A percentile compares a stretch with the other conserved stretches of the same genome.
These are phyloP conservation scores for Melanotaenia nigrans DNA, from an alignment of 2,797 vertebrate genomes.

Conservation along the genomic window DNA sequence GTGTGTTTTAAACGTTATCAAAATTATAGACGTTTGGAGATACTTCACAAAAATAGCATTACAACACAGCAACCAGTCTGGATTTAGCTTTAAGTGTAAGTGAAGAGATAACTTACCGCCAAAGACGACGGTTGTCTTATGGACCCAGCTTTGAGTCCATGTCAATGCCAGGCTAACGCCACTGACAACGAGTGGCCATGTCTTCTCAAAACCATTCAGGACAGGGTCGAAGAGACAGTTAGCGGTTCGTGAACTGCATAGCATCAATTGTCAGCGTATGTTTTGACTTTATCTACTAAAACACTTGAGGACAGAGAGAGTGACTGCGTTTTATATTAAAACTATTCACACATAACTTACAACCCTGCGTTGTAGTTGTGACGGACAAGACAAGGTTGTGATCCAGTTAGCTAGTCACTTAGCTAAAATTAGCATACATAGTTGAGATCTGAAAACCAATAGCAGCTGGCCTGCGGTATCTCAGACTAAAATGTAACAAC, in stretches of 20 bases:
- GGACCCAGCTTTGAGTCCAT: slow-evolving; percentile 20
- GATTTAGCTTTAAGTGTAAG: background rate
- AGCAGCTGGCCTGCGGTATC: background rate
- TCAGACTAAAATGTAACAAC: background rate
- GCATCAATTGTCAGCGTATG: background rate
- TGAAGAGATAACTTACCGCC: slow-evolving; percentile 27
- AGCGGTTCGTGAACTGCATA: background rate
- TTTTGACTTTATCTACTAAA: background rate
- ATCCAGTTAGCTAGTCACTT: slow-evolving; percentile 42
- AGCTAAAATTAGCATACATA: slow-evolving; percentile 46
- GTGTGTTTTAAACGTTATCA: too few species aligned
- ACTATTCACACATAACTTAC: too few species aligned
- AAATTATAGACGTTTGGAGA: too few species aligned
- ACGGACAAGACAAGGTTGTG: slow-evolving; percentile 53
- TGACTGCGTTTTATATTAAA: background rate
- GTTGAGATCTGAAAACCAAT: background rate
- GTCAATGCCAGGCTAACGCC: slow-evolving; percentile 8
- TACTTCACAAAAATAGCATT: background rate
- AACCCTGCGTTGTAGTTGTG: background rate
- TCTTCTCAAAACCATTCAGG: slow-evolving; percentile 10
- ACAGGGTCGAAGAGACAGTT: slow-evolving; percentile 3
- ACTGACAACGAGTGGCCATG: slow-evolving; percentile 10
- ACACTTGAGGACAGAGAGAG: background rate
- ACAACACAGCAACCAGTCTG: background rate
- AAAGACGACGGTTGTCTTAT: slow-evolving; percentile 22